Evolutionary conservation across 2,888 invertebrate species (phyloP).

Genomic region (Philonicus albiceps): DNA sequence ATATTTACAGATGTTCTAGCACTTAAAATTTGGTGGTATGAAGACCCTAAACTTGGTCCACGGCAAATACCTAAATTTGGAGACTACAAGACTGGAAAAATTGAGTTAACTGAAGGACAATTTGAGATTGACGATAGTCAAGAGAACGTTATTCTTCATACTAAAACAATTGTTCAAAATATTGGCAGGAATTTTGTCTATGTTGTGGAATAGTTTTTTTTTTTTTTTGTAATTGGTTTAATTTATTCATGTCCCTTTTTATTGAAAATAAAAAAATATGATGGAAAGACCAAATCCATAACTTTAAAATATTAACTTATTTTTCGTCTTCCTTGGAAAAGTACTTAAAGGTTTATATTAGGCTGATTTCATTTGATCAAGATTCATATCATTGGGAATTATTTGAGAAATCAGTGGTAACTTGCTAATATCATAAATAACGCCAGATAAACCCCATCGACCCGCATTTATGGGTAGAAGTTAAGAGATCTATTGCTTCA

Average conservation of each 20-base stretch:
- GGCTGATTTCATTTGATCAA: too few relatives aligned
- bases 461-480: too few relatives aligned
- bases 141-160: conserved; percentile 63
- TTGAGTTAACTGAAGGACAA: conserved; percentile 56
- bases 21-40: conserved; percentile 78
- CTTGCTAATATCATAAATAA: too few relatives aligned
- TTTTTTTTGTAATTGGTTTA: not conserved
- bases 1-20: conserved; percentile 63
- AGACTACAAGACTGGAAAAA: conserved; percentile 71
- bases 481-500: too few relatives aligned
- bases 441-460: too few relatives aligned
- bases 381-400: too few relatives aligned
- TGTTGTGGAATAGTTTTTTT: conserved; percentile 56
- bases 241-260: not conserved
- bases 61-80: conserved; percentile 76
- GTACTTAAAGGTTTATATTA: too few relatives aligned
- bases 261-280: not conserved
- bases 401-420: too few relatives aligned
- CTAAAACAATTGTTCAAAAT: conserved; percentile 63
- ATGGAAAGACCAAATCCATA: not conserved
- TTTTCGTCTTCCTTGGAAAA: too few relatives aligned
- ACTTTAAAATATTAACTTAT: too few relatives aligned
- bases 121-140: conserved; percentile 66
- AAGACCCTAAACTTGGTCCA: conserved; percentile 78
- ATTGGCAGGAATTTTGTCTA: conserved; percentile 68